Base-by-base conservation (phyloP, 2,113 vertebrate genomes). In the Mustela lutreola region DNA sequence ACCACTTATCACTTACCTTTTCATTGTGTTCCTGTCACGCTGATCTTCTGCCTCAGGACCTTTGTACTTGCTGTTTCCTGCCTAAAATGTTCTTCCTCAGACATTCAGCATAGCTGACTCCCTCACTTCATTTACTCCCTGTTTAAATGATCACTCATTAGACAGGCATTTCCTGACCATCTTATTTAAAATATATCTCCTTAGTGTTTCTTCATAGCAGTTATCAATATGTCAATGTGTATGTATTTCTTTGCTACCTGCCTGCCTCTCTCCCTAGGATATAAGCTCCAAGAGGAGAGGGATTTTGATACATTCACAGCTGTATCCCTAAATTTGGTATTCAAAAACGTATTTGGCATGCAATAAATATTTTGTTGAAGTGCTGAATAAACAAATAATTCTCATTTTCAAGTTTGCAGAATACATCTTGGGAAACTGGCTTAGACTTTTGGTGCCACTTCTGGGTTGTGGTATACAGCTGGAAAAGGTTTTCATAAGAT, bases 281-380 rank as follows among this genome's bases (percentile, higher is more conserved):
- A 21, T 24, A 70, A 82, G 4, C 24, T 78, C 48, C 79, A 28
- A n/a, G 60, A 84, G 53, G 24, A 93, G 76, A 92, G 15, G n/a
- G 33, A 50, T 48, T 86, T 91, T 85, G 5, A 62, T 18, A 91
- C 93, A 45, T 58, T 70, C 10, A 45, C 4, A 28, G 24, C 11
- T 90, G 3, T 85, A 7, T 28, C 28, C 53, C 42, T 48, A 50
- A 10, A 53, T 14, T 62, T 82, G 75, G n/a, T 87, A 16, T 76
- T 97, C 56, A 85, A 28, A 73, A 45, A n/a, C 39, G 7, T 60
- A 11, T 36, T 19, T 87, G 15, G 15, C 58, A 28, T 82, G 22
- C 39, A 76, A 39, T 82, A 70, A 76, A 50, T 81, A 60, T 91
- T 82, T 91, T 87, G 16, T 83, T 82, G n/a, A 83, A 75, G 53